A percentile compares a stretch with the other conserved stretches of the same genome.
These are phyloP conservation scores for Psettodes erumei DNA, from an alignment of 2,113 vertebrate species.

Conservation along the genomic window DNA sequence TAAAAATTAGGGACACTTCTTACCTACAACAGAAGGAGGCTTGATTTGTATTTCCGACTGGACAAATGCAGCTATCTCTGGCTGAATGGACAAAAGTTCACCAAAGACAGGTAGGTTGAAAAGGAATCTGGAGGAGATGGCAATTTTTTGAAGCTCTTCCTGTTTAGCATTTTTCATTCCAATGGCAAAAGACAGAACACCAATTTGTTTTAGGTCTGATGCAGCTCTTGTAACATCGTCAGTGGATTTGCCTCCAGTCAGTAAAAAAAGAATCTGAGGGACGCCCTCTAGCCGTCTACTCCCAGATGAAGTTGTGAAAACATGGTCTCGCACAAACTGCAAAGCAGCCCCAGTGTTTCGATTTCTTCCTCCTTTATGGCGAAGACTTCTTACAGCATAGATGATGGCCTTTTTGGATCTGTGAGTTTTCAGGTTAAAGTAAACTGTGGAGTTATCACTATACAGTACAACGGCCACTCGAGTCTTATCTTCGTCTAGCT, in stretches of 20 bases:
- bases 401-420: conserved; percentile 86
- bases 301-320: conserved; percentile 88
- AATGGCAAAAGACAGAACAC: conserved; percentile 87
- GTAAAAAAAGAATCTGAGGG: conserved; percentile 88
- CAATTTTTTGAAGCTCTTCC: conserved; percentile 87
- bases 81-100: conserved; percentile 85
- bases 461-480: conserved; percentile 79
- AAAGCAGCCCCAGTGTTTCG: conserved; percentile 90
- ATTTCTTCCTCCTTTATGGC: conserved; percentile 85
- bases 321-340: conserved; percentile 79
- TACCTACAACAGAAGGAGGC: conserved; percentile 75
- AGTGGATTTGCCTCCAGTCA: conserved; percentile 86
- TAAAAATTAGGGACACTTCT: conserved; percentile 56
- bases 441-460: conserved; percentile 70
- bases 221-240: conserved; percentile 84
- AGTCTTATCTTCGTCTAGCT: conserved; percentile 71
- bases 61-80: conserved; percentile 77
- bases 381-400: conserved; percentile 86
- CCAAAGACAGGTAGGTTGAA: conserved; percentile 86
- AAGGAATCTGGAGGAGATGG: conserved; percentile 85
- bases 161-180: conserved; percentile 86
- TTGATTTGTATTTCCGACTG: conserved; percentile 70
- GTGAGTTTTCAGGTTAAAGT: conserved; percentile 79
- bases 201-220: conserved; percentile 78
- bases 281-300: conserved; percentile 87